Conservation (phyloP, 2,888 invertebrate genomes). For the Callyntrura sp. region DNA sequence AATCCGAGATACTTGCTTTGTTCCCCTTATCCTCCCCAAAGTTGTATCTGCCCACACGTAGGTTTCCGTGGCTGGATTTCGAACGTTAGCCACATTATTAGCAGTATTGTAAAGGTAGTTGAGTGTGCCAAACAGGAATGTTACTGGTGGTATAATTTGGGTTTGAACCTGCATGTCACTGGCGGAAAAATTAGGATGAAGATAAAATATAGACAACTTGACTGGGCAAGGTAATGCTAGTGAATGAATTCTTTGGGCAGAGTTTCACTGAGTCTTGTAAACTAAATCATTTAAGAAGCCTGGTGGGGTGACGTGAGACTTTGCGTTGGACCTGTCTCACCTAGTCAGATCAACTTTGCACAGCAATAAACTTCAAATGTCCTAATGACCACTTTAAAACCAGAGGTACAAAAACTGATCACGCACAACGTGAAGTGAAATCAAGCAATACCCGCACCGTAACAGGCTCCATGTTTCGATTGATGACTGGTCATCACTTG, state of each 20-base stretch:
- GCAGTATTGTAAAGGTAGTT: slow-evolving; percentile 78
- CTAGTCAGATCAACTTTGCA: not conserved
- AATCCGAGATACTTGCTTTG: slow-evolving; percentile 75
- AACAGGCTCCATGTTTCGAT: slow-evolving; percentile 32
- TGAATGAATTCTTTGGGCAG: not conserved
- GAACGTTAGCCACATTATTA: slow-evolving; percentile 74
- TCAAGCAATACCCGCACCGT: slow-evolving; percentile 1
- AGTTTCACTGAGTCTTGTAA: not conserved
- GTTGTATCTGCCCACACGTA: slow-evolving; percentile 75
- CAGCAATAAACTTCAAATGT: not conserved
- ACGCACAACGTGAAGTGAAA: slow-evolving; percentile 41
- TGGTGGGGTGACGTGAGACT: slow-evolving; percentile 49
- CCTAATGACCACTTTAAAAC: slow-evolving; percentile 26
- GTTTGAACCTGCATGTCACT: slow-evolving; percentile 59
- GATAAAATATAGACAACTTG: not conserved
- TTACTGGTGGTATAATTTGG: slow-evolving; percentile 63
- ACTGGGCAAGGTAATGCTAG: not conserved
- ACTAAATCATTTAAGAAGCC: not conserved
- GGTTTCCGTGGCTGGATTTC: slow-evolving; percentile 54
- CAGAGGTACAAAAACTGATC: not conserved
- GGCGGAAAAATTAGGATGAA: not conserved
- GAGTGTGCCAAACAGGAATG: slow-evolving; percentile 72
- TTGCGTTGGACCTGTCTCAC: slow-evolving; percentile 2
- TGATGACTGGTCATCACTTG: not conserved
- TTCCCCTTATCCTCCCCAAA: slow-evolving; percentile 71